Evolutionary conservation across 1,140 invertebrate species (phyloP).

Genomic region (Pogonomyrmex barbatus): DNA sequence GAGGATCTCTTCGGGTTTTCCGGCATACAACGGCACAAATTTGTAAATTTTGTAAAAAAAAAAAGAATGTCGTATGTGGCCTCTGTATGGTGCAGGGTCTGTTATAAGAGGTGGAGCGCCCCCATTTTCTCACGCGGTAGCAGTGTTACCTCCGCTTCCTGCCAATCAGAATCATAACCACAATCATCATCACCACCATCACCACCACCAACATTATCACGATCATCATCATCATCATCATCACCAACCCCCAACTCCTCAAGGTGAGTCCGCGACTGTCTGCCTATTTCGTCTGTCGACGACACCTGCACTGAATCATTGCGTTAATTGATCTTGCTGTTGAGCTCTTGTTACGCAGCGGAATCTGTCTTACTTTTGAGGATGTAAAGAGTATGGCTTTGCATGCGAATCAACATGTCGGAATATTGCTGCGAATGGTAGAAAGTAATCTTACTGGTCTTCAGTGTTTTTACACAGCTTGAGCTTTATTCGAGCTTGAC

Average conservation of each 20-base stretch:
- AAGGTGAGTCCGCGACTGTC: slow-evolving; percentile 82
- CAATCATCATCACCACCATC: slow-evolving; percentile 79
- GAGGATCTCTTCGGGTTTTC: slow-evolving; percentile 2
- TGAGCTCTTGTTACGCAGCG: neutral
- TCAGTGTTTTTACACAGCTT: slow-evolving; percentile 23
- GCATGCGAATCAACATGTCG: slow-evolving; percentile 22
- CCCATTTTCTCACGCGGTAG: slow-evolving; percentile 89
- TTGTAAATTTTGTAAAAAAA: slow-evolving; percentile 65
- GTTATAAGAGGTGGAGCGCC: slow-evolving; percentile 83
- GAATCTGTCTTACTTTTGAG: slow-evolving; percentile 40
- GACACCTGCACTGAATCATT: slow-evolving; percentile 7
- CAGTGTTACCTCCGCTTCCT: slow-evolving; percentile 89
- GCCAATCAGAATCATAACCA: slow-evolving; percentile 82
- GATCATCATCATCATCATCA: slow-evolving; percentile 82
- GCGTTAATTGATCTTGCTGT: slow-evolving; percentile 10
- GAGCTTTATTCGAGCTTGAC: slow-evolving; percentile 1
- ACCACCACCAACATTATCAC: slow-evolving; percentile 80
- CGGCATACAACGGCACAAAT: slow-evolving; percentile 27
- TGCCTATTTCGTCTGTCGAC: slow-evolving; percentile 45
- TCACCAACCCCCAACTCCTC: slow-evolving; percentile 87
- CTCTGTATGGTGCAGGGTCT: slow-evolving; percentile 84
- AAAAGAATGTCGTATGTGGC: slow-evolving; percentile 76
- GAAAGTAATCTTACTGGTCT: neutral
- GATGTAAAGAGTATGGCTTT: slow-evolving; percentile 16
- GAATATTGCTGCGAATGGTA: slow-evolving; percentile 6